These are phyloP conservation scores for Laticauda laticaudata DNA, from an alignment of 2,113 vertebrate species.

Conservation along the genomic window DNA sequence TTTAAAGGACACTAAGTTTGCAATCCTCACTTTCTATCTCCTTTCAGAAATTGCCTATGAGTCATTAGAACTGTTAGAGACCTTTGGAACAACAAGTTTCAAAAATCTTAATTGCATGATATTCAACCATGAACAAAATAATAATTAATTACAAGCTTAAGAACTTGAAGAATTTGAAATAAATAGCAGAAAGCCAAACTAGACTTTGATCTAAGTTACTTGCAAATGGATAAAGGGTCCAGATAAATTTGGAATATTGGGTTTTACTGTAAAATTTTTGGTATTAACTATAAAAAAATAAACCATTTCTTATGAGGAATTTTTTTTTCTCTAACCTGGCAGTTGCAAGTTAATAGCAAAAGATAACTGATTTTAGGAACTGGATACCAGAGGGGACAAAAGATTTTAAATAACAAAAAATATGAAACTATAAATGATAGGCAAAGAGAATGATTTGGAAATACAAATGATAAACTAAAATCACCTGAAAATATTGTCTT, in stretches of 20 bases:
- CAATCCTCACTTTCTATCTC: neutral
- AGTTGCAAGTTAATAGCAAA: neutral
- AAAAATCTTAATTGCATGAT: neutral
- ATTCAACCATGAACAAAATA: neutral
- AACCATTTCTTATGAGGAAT: too few relatives aligned
- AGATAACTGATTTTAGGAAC: neutral
- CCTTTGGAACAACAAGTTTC: neutral
- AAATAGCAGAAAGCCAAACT: neutral
- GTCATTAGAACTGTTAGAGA: neutral
- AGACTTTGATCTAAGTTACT: neutral
- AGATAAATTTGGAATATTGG: neutral
- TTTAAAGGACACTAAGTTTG: neutral
- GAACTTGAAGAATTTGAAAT: neutral
- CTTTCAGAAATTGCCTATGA: neutral
- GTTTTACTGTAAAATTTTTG: too few relatives aligned
- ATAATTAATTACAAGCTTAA: neutral
- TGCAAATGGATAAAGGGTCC: neutral
- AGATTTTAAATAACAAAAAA: neutral
- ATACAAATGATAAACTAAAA: too few relatives aligned
- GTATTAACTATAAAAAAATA: too few relatives aligned
- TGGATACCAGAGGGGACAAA: neutral
- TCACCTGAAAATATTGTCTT: too few relatives aligned
- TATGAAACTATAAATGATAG: too few relatives aligned
- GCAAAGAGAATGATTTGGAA: too few relatives aligned
- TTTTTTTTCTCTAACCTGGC: neutral